A percentile compares a stretch with the other conserved stretches of the same genome.
Conservation (phyloP, 2,888 invertebrate genomes). For the Metallyticus violacea region DNA sequence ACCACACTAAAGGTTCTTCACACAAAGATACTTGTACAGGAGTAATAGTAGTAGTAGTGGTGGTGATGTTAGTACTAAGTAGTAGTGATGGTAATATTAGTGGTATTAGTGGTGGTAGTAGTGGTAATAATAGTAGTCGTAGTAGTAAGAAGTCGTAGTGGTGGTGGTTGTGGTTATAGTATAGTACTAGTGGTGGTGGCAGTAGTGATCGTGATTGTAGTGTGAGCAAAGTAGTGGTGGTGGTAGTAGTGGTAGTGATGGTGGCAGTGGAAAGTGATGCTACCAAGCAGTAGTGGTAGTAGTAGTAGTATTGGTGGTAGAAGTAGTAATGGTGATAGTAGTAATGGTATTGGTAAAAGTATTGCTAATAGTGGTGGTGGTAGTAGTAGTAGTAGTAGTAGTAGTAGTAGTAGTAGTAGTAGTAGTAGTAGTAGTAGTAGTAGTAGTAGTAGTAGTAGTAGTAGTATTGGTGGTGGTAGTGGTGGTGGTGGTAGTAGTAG, state of each 20-base stretch:
- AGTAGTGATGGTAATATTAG: neutral
- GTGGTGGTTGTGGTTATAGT: neutral
- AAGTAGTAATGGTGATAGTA: neutral
- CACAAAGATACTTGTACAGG: no score
- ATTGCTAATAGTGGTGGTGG: neutral
- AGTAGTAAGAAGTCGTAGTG: neutral
- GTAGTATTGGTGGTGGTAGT: neutral
- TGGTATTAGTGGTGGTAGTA: neutral
- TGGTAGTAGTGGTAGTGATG: neutral
- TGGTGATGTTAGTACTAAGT: neutral
- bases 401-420: neutral
- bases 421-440: neutral
- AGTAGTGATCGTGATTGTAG: neutral
- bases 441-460: neutral
- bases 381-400: neutral
- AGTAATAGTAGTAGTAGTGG: neutral
- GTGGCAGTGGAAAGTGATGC: neutral
- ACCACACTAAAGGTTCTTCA: no score
- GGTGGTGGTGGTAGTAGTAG: neutral
- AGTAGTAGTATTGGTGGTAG: neutral
- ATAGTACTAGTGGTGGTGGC: neutral
- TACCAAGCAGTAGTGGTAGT: neutral
- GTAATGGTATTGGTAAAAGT: neutral
- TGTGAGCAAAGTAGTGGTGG: neutral
- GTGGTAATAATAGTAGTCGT: neutral